phyloP scores from a whole-genome alignment of 2,113 vertebrate genomes.

The Lynx canadensis region DNA sequence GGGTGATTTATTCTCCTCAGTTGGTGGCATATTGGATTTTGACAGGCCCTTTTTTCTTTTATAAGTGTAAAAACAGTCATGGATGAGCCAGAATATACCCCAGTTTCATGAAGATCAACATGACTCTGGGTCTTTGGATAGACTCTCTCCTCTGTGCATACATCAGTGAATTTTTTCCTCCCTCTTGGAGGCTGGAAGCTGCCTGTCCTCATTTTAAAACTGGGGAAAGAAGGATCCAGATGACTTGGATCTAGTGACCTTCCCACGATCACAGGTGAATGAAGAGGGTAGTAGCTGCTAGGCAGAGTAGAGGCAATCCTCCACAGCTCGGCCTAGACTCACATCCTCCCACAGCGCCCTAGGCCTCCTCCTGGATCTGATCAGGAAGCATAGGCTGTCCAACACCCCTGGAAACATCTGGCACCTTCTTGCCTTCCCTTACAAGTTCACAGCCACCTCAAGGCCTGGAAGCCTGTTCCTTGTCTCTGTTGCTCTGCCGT shows the following conservation, averaged over 20 bases:
- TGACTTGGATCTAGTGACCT: neutral
- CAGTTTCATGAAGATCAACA: accelerated
- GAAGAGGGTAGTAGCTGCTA: accelerated
- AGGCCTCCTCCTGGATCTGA: neutral
- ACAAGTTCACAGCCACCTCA: neutral
- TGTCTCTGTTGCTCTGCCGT: neutral
- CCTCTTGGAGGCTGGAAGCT: neutral
- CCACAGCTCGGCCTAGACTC: neutral
- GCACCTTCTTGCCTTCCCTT: neutral
- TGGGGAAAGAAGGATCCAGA: neutral
- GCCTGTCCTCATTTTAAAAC: neutral
- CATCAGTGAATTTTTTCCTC: neutral
- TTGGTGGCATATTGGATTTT: constrained; percentile 6
- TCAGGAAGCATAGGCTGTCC: neutral
- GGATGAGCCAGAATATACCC: neutral
- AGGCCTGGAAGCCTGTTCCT: neutral
- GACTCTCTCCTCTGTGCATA: neutral
- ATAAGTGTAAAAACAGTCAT: neutral
- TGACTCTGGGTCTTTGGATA: neutral
- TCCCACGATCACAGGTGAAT: neutral
- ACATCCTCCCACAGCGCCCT: accelerated
- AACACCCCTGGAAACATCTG: neutral
- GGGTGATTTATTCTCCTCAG: neutral
- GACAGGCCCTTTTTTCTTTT: constrained; percentile 9
- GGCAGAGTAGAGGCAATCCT: neutral